A percentile compares a stretch with the other conserved stretches of the same genome.
Conservation (phyloP, 2,888 invertebrate genomes). For the Drosophila vallismaia region DNA sequence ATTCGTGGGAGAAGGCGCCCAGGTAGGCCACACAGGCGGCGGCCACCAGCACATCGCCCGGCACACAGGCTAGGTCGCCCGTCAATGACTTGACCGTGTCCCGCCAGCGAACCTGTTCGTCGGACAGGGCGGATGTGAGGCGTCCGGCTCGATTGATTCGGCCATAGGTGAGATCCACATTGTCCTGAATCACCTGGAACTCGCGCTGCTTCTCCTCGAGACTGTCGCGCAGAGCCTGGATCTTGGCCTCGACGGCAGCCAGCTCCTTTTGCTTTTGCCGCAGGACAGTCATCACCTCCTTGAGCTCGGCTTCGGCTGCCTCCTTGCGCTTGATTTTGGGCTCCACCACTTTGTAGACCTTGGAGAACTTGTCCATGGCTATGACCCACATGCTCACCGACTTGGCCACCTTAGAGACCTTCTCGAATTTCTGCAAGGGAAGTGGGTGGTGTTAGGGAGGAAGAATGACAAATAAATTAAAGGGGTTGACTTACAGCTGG, state of each 20-base stretch:
- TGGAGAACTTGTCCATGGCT: constrained; percentile 95
- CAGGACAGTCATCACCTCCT: constrained; percentile 90
- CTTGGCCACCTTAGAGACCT: constrained; percentile 93
- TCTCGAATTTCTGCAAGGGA: constrained; percentile 87
- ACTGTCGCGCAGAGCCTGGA: constrained; percentile 84
- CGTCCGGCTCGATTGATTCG: constrained; percentile 92
- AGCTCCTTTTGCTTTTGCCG: constrained; percentile 92
- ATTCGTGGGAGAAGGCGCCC: constrained; percentile 93
- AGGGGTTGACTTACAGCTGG: constrained; percentile 86
- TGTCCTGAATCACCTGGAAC: constrained; percentile 89
- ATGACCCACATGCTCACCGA: constrained; percentile 97
- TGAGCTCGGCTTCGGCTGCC: constrained; percentile 90
- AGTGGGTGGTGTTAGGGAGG: not conserved
- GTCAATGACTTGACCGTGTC: constrained; percentile 88
- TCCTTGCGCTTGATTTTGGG: constrained; percentile 92
- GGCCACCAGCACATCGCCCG: constrained; percentile 94
- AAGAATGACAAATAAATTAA: too few relatives aligned
- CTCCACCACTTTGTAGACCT: constrained; percentile 93
- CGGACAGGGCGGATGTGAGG: constrained; percentile 93
- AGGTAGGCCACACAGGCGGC: constrained; percentile 95
- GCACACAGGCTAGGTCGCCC: constrained; percentile 88
- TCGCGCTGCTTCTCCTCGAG: constrained; percentile 90
- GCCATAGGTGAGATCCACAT: constrained; percentile 91
- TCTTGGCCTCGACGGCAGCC: constrained; percentile 91
- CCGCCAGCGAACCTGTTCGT: constrained; percentile 94